Conservation (phyloP, 2,113 vertebrate species). For the Dasyornis broadbenti region DNA sequence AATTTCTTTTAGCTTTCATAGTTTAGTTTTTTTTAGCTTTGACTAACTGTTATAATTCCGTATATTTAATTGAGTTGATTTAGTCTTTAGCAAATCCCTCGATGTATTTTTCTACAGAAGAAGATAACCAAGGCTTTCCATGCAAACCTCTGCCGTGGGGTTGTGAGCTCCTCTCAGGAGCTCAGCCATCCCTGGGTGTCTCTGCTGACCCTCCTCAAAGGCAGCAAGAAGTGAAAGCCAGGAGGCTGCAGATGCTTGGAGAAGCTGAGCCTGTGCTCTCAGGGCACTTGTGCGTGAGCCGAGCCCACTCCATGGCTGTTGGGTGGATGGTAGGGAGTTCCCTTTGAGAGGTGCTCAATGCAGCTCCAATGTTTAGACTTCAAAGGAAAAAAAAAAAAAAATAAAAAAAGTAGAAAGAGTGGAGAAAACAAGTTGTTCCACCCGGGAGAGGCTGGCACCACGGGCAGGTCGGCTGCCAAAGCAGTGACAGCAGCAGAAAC, state of each 20-base stretch:
- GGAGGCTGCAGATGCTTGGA: background rate
- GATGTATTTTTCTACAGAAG: background rate
- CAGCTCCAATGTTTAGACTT: background rate
- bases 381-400: rapidly evolving
- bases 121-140: background rate
- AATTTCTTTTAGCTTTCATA: background rate
- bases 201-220: background rate
- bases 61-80: background rate
- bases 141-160: background rate
- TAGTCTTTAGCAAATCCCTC: background rate
- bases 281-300: rapidly evolving
- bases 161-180: background rate
- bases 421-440: background rate
- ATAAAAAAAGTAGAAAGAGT: no score
- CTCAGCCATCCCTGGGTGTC: background rate
- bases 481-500: background rate
- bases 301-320: background rate
- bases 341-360: background rate
- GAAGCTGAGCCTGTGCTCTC: background rate
- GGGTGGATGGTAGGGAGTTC: background rate
- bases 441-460: background rate
- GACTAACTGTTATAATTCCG: background rate
- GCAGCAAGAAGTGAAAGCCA: background rate
- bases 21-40: background rate
- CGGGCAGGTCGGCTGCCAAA: background rate